Evolutionary conservation across 2,888 invertebrate genomes (phyloP), one percentile per base, ranked within the genome.

Genomic region (Criorhina ranunculi): DNA sequence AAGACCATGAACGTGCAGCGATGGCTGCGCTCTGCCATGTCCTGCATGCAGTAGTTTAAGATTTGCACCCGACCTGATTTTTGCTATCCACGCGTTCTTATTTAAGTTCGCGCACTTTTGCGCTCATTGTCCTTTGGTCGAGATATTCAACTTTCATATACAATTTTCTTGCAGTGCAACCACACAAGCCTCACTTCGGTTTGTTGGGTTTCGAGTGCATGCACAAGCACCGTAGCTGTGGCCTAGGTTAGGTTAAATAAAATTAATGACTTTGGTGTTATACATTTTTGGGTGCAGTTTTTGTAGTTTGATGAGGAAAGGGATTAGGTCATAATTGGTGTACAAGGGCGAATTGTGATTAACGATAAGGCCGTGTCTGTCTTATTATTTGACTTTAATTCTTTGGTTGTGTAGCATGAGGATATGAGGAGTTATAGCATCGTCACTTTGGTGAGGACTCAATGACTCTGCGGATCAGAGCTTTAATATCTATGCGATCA

Each of bases 101-200:
- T 55, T 55, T 55, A n/a, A 12, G 31, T 46, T 59, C n/a, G 2
- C 19, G 12, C 15, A 12, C 31, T 46, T 57, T 15, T 49, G 8
- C 29, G 9, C 9, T 11, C 15, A 60, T 51, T 80, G 75, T 85
- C 80, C 75, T 66, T 76, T 80, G 75, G 15, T 55, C 60, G 64
- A 53, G 69, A 76, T 80, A 76, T 76, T 85, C 64, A 80, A 76
- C 70, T 85, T 80, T 85, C 80, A 85, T 85, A 85, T 80, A 75
- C 80, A 80, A 70, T 75, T 85, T 80, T 75, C 75, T 79, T 64
- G 64, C 24, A 70, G 80, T 9, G 31, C 37, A 31, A 44, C 75
- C 64, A 69, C 69, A 77, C 44, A 77, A 40, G 67, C 29, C 46
- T 49, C 37, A 17, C 44, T 77, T 42, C 57, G 37, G 49, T 66